These are phyloP conservation scores for Ephydatia muelleri DNA, from an alignment of 37 sponge, comb jelly and placozoan species.

Conservation along the genomic window DNA sequence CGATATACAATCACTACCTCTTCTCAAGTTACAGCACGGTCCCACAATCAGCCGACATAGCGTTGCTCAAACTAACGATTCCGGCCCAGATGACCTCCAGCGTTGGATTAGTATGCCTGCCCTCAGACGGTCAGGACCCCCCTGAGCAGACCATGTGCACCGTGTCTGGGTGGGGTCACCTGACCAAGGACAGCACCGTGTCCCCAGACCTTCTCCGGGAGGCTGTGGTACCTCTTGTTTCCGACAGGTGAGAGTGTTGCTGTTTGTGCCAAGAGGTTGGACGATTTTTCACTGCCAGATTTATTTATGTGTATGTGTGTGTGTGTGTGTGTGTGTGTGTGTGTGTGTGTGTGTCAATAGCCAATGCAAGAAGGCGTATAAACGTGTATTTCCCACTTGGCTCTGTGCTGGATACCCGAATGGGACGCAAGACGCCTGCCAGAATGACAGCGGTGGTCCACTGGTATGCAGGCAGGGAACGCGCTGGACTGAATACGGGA, in stretches of 20 bases:
- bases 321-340: too few species aligned
- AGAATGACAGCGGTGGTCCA: constrained; percentile 74
- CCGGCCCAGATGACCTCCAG: constrained; percentile 13
- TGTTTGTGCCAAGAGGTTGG: too few species aligned
- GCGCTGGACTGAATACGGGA: constrained; percentile 45
- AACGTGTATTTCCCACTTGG: not conserved
- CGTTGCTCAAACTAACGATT: constrained; percentile 24
- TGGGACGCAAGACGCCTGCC: constrained; percentile 47
- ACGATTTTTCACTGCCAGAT: too few species aligned
- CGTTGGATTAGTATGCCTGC: constrained; percentile 34
- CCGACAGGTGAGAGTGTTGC: constrained; percentile 28
- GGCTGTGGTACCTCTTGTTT: constrained; percentile 41
- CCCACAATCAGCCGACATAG: constrained; percentile 25
- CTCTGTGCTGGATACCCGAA: constrained; percentile 50
- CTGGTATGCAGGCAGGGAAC: constrained; percentile 31
- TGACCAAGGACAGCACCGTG: not conserved
- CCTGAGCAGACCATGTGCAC: constrained; percentile 34
- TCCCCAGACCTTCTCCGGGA: constrained; percentile 44
- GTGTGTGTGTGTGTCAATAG: not conserved
- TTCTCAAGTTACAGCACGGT: constrained; percentile 2
- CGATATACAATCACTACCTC: not conserved
- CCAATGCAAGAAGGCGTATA: not conserved
- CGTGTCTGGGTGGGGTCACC: constrained; percentile 61
- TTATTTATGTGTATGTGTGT: too few species aligned
- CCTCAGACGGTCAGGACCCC: constrained; percentile 2